Conservation (phyloP, 2,888 invertebrate genomes). For the Eristalinus aeneus region DNA sequence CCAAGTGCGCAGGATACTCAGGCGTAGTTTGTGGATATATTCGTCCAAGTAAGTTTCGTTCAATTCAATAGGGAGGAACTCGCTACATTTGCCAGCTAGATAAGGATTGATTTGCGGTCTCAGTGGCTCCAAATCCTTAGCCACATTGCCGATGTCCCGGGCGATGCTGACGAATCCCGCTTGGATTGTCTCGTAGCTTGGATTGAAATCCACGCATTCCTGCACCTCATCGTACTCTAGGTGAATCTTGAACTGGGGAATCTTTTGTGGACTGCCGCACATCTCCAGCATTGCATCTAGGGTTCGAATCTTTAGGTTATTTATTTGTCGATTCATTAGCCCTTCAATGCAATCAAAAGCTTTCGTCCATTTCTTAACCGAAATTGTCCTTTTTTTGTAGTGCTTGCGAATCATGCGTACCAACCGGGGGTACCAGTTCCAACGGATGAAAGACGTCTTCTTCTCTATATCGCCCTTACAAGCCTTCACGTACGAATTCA, state of each 20-base stretch:
- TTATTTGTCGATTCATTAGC: conserved; percentile 84
- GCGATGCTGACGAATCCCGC: conserved; percentile 83
- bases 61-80: conserved; percentile 83
- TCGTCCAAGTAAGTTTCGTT: conserved; percentile 83
- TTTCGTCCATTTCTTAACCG: conserved; percentile 74
- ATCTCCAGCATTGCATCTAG: conserved; percentile 84
- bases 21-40: conserved; percentile 82
- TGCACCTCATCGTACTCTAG: conserved; percentile 73
- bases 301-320: conserved; percentile 85
- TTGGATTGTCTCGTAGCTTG: conserved; percentile 83
- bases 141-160: conserved; percentile 82
- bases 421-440: conserved; percentile 80
- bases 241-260: conserved; percentile 85
- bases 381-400: conserved; percentile 76
- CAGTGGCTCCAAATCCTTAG: conserved; percentile 84
- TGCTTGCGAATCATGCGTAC: conserved; percentile 77
- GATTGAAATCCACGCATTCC: conserved; percentile 82
- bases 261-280: conserved; percentile 82
- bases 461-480: conserved; percentile 78
- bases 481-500: conserved; percentile 74
- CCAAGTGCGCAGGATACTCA: conserved; percentile 82
- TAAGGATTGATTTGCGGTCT: conserved; percentile 80
- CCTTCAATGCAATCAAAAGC: conserved; percentile 80
- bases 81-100: conserved; percentile 80
- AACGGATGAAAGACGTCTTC: conserved; percentile 78